Evolutionary conservation across 2,888 invertebrate genomes (phyloP).

Genomic region (Sarcophaga carnaria): DNA sequence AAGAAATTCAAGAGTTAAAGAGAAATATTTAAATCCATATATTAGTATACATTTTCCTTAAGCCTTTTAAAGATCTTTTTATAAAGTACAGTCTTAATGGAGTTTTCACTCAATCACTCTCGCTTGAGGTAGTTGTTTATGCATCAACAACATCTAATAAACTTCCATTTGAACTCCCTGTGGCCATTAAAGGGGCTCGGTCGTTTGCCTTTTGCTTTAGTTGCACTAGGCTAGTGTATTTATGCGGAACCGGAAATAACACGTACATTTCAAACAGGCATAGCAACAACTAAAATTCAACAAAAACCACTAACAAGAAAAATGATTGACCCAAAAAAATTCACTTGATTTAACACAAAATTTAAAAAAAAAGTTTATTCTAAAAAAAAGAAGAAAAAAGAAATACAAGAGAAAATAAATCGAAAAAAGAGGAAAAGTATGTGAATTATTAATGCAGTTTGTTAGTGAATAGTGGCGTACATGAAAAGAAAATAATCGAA

Average conservation of each 20-base stretch:
- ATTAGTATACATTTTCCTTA: no score
- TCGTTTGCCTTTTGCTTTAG: neutral
- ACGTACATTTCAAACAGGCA: conserved; percentile 14
- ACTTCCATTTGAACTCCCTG: neutral
- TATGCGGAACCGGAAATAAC: conserved; percentile 14
- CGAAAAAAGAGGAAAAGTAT: neutral
- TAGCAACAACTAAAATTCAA: neutral
- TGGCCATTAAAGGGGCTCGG: neutral
- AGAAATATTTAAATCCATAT: no score
- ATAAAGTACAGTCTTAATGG: no score
- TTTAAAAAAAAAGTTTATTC: neutral
- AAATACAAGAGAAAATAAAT: no score
- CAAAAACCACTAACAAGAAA: conserved; percentile 27
- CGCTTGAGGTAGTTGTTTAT: neutral
- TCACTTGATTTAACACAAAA: conserved; percentile 57
- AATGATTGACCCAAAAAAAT: conserved; percentile 66
- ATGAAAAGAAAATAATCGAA: neutral
- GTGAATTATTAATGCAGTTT: conserved; percentile 1
- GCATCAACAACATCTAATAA: neutral
- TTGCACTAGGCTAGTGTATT: neutral
- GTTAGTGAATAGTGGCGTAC: neutral
- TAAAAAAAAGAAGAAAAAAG: neutral
- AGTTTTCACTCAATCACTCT: no score
- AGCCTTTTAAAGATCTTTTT: no score
- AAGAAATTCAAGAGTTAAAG: neutral